Base-by-base conservation (phyloP, 2,797 vertebrate species). In the Neopelma chrysocephalum region DNA sequence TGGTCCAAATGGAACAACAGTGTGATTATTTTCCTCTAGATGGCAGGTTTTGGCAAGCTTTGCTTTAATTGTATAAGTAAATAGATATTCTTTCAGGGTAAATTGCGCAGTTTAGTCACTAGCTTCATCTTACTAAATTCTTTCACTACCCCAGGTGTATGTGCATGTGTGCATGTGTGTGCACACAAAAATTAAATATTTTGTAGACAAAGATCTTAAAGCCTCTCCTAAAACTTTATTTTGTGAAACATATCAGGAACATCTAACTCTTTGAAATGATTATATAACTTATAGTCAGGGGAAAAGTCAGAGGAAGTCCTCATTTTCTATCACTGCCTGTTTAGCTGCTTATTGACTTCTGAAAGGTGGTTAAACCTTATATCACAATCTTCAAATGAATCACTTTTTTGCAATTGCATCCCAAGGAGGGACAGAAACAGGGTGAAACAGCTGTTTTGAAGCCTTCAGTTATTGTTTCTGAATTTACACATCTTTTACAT, bases 1-100 rank as follows among this genome's bases (percentile, higher is more conserved):
- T 88, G 14, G 6, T 78, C 40, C 40, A 12, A 43, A 23, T 69
- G 10, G 47, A 19, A 86, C 29, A 56, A 69, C 11, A 87, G 3
- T 57, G 47, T 31, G 51, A 61, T 68, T 40, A 7, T 72, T 94
- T 91, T 82, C 94, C 96, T 94, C 94, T 96, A 96, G 94, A 78
- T 96, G 94, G 94, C 96, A 95, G 91, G 14, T 87, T 96, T 94
- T 83, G 72, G 53, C 82, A 94, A 87, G 76, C 17, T 93, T 93
- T 95, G 32, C 36, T 83, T 71, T 66, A 76, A 43, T 17, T 0
- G 1, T 45, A 2, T 9, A 56, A 50, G 36, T 64, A 82, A 94
- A 80, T 15, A 86, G 6, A 34, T 26, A 69, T 5, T 34, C 6
- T 47, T 84, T 56, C 38, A 43, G 31, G n/a, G 66, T 47, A 82